Conservation (phyloP, 2,797 vertebrate genomes). For the Microctenopoma lineatum region DNA sequence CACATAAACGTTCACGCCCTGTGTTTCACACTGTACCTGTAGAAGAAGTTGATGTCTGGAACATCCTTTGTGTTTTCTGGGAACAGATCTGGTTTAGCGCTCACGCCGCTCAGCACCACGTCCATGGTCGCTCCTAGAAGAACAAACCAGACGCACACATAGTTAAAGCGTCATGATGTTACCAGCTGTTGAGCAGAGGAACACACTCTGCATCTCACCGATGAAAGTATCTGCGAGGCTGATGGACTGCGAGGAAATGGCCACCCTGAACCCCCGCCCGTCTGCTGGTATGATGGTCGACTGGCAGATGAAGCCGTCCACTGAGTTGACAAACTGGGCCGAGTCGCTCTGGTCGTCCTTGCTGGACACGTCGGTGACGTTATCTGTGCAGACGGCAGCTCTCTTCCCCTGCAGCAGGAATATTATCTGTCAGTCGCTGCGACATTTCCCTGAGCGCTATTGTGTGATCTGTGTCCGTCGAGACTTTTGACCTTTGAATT, state of each 20-base stretch:
- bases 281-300: slow-evolving; percentile 97
- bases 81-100: slow-evolving; percentile 87
- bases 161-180: neutral
- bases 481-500: neutral
- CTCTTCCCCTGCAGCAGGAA: slow-evolving; percentile 84
- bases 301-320: slow-evolving; percentile 94
- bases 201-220: slow-evolving; percentile 74
- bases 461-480: neutral
- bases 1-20: neutral
- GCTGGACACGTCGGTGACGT: slow-evolving; percentile 91
- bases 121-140: slow-evolving; percentile 89
- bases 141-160: neutral
- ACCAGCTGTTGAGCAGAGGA: neutral
- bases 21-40: slow-evolving; percentile 82
- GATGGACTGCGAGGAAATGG: slow-evolving; percentile 94
- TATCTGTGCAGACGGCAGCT: slow-evolving; percentile 90
- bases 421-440: slow-evolving; percentile 8
- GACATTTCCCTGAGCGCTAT: neutral
- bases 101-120: slow-evolving; percentile 83
- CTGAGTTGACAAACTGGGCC: slow-evolving; percentile 86
- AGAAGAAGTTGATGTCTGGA: slow-evolving; percentile 96
- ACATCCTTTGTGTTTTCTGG: slow-evolving; percentile 79
- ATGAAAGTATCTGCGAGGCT: slow-evolving; percentile 93
- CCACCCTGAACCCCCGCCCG: slow-evolving; percentile 92
- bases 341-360: slow-evolving; percentile 87